Evolutionary conservation across 2,888 invertebrate genomes (phyloP).

Genomic region (Ellobium chinense): DNA sequence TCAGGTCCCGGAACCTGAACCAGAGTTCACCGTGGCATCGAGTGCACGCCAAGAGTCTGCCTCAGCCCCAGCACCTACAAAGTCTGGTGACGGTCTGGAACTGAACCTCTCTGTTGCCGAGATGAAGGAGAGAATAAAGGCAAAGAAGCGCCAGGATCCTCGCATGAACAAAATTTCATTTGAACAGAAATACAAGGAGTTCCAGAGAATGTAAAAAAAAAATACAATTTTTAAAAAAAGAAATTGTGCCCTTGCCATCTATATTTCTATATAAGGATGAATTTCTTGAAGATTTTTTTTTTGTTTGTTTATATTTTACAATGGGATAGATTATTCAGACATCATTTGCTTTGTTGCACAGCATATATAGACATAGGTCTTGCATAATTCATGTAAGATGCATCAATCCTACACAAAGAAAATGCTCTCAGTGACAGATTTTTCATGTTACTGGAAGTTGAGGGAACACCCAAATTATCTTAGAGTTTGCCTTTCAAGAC

Average conservation of each 20-base stretch:
- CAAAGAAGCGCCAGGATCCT: constrained; percentile 65
- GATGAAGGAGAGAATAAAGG: constrained; percentile 63
- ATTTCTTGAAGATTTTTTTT: not conserved
- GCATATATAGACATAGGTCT: not conserved
- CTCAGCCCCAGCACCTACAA: not conserved
- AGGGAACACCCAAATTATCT: too few species aligned
- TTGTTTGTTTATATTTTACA: not conserved
- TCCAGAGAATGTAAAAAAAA: constrained; percentile 54
- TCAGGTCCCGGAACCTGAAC: constrained; percentile 20
- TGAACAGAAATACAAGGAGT: constrained; percentile 51
- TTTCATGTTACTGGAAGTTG: too few species aligned
- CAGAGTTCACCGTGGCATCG: constrained; percentile 14
- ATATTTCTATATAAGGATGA: not conserved
- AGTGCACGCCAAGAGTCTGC: not conserved
- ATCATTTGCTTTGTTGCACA: not conserved
- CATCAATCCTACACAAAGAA: too few species aligned
- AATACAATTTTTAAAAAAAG: too few species aligned
- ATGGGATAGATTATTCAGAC: not conserved
- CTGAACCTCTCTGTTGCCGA: constrained; percentile 63
- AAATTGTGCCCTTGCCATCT: too few species aligned
- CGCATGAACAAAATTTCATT: constrained; percentile 50
- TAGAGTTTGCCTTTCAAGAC: too few species aligned
- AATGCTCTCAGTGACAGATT: too few species aligned
- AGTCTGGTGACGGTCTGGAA: constrained; percentile 22
- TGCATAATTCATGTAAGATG: not conserved